Evolutionary conservation across 2,113 vertebrate genomes (phyloP).

Genomic region (Terrapene triunguis): DNA sequence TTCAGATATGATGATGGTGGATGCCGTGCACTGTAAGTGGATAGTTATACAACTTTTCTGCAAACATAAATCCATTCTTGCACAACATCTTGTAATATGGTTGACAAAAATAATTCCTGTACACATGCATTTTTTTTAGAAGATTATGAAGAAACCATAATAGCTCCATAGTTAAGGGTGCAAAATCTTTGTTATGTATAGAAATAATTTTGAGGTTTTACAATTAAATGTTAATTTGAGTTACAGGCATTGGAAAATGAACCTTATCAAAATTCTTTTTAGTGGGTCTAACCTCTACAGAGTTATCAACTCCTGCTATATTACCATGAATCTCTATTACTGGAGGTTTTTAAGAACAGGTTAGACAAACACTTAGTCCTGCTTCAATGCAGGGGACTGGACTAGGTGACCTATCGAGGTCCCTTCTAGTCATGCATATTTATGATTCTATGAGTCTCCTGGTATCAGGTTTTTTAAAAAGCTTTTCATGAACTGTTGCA

Average conservation of each 20-base stretch:
- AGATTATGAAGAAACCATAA: background rate
- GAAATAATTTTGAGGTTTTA: background rate
- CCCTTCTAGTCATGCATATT: too few relatives aligned
- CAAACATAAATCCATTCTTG: slow-evolving; percentile 21
- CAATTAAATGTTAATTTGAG: background rate
- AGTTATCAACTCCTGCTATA: slow-evolving; percentile 36
- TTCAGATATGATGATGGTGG: slow-evolving; percentile 33
- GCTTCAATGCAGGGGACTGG: too few relatives aligned
- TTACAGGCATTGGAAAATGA: too few relatives aligned
- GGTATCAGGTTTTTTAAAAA: background rate
- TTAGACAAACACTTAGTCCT: too few relatives aligned
- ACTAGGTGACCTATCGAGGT: too few relatives aligned
- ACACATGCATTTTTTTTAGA: background rate
- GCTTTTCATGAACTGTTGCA: background rate
- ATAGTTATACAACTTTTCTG: slow-evolving; percentile 33
- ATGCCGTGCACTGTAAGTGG: background rate
- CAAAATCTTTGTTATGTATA: background rate
- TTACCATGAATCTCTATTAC: background rate
- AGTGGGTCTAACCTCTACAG: background rate
- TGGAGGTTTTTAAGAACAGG: too few relatives aligned
- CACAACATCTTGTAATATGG: background rate
- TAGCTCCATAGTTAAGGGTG: background rate
- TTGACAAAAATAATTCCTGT: background rate
- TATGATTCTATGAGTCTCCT: background rate
- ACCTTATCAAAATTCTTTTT: background rate